Percentiles rank a stretch among this genome's conserved stretches.
These are phyloP conservation scores for Muscicapa adusta DNA, from an alignment of 2,113 vertebrate species.

Conservation along the genomic window DNA sequence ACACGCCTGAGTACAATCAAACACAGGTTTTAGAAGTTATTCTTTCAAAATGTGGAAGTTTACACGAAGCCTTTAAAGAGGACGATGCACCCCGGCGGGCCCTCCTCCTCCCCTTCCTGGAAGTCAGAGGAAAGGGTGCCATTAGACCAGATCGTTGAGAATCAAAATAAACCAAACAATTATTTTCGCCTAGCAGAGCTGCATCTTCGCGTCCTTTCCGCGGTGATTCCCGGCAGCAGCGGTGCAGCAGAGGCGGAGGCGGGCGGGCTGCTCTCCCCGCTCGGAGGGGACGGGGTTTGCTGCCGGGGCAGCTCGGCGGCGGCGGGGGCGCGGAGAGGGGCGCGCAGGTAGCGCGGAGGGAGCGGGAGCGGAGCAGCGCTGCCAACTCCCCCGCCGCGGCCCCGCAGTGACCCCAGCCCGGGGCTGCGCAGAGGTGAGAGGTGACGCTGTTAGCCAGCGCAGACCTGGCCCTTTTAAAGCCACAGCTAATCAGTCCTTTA, in stretches of 20 bases:
- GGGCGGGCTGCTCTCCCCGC: neutral
- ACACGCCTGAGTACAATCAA: neutral
- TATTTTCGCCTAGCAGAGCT: neutral
- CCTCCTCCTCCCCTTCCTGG: neutral
- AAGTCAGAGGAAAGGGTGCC: neutral
- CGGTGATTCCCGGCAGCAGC: neutral
- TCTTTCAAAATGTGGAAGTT: slow-evolving; percentile 15
- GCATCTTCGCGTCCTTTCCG: neutral
- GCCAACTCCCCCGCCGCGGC: slow-evolving; percentile 30
- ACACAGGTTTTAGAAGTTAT: neutral
- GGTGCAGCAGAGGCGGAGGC: neutral
- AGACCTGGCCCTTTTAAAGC: slow-evolving; percentile 57
- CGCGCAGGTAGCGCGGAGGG: neutral
- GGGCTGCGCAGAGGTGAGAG: slow-evolving; percentile 53
- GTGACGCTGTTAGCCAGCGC: slow-evolving; percentile 42
- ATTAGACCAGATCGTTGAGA: neutral
- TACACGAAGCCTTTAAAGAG: neutral
- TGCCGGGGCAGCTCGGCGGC: neutral
- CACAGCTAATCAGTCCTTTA: slow-evolving; percentile 57
- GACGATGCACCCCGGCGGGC: neutral
- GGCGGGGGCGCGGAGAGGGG: neutral
- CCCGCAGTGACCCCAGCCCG: slow-evolving; percentile 51
- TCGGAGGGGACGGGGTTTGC: neutral
- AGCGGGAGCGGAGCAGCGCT: neutral
- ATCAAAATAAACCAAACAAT: neutral